Base-by-base conservation (phyloP, 2,113 vertebrate genomes). In the Osmerus mordax region DNA sequence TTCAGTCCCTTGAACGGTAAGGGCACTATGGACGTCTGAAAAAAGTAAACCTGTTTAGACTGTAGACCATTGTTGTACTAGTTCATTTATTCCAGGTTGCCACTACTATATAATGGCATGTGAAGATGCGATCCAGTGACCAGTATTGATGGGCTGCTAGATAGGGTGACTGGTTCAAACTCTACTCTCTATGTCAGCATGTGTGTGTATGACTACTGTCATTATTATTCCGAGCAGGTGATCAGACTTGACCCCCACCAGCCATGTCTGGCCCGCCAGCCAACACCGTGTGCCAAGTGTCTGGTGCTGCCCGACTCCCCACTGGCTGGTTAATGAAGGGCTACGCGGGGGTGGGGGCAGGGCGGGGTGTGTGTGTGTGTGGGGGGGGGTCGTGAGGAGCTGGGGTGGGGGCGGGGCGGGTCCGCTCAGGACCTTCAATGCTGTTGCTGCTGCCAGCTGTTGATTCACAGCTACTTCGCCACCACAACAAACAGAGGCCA, bases 201-300 rank as follows among this genome's bases (percentile, higher is more conserved):
- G 82, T 85, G 84, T 79, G 80, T 83, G 83, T 29, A 64, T 29
- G 29, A 82, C 82, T 88, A 74, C 77, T 78, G 80, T 86, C 80
- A 91, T 92, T 92, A 91, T 86, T 86, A 91, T 92, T 90, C 91
- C 82, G 80, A 86, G 87, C 90, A 92, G 90, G 91, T 92, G 91
- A 91, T 88, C 87, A 88, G 90, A 86, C 82, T 87, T 87, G 86
- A 89, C 88, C 87, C 89, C 91, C 89, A 88, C 86, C 86, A 83
- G 86, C 89, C 87, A 84, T 76, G 91, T 91, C 90, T 92, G 89
- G 90, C 88, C 83, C 79, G 83, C 77, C 82, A 89, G 89, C 86
- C 86, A 84, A 77, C 78, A 83, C 80, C 85, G 85, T 87, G 87
- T 91, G 91, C 91, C 91, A 93, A 89, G 88, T 88, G 87, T 91